phyloP scores from a whole-genome alignment of 2,113 vertebrate species.

The Poeciliopsis prolifica region DNA sequence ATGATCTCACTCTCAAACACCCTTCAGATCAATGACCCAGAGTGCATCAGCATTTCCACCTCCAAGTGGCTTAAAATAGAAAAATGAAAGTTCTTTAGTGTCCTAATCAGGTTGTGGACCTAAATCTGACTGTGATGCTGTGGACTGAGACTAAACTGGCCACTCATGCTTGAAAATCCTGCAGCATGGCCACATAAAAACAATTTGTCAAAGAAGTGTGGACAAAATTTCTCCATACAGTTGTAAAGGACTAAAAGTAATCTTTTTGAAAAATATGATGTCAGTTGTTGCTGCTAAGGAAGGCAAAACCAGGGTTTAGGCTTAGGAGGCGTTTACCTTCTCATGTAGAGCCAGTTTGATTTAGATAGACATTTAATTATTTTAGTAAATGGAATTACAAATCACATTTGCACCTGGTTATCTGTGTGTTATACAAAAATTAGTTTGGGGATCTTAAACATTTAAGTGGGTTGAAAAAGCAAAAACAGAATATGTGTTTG shows the following conservation, averaged over 20 bases:
- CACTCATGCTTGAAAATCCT: background rate
- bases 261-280: background rate
- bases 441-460: background rate
- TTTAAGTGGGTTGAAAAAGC: background rate
- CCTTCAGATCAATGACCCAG: background rate
- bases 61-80: background rate
- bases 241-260: background rate
- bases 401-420: background rate
- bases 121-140: background rate
- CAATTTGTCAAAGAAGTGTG: background rate
- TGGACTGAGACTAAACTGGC: background rate
- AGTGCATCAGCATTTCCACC: background rate
- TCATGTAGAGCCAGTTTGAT: background rate
- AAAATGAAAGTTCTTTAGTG: background rate
- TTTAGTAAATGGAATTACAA: background rate
- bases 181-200: background rate
- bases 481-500: background rate
- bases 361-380: background rate
- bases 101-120: background rate
- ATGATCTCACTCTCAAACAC: too few relatives aligned
- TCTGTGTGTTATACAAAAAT: background rate
- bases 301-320: background rate
- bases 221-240: background rate
- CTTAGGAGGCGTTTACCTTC: background rate
- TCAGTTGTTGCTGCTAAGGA: background rate